phyloP scores from a whole-genome alignment of 2,888 invertebrate genomes.

The Acrobeloides nanus region DNA sequence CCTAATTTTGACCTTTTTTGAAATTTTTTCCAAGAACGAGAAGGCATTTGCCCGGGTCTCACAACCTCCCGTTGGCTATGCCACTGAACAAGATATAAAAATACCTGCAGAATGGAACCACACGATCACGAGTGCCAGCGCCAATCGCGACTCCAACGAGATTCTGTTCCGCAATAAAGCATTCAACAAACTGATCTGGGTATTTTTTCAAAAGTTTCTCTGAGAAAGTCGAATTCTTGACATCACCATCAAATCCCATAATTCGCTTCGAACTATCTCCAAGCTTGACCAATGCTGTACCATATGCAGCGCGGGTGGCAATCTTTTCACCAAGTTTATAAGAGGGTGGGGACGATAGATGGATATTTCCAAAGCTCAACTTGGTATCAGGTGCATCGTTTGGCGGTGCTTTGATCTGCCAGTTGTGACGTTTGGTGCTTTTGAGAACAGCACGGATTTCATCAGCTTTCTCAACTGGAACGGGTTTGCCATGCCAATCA shows the following conservation, averaged over 20 bases:
- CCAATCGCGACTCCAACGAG: constrained; percentile 84
- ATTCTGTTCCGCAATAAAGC: constrained; percentile 98
- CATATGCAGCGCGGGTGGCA: constrained; percentile 88
- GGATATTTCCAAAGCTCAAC: constrained; percentile 21
- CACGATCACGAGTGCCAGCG: constrained; percentile 80
- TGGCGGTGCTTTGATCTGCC: constrained; percentile 36
- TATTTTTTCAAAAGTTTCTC: constrained; percentile 73
- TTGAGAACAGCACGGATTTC: constrained; percentile 58
- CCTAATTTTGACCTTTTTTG: too few relatives aligned
- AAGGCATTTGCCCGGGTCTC: too few relatives aligned
- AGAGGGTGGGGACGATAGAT: constrained; percentile 64
- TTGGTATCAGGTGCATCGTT: constrained; percentile 40
- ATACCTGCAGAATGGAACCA: constrained; percentile 73
- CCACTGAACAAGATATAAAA: too few relatives aligned
- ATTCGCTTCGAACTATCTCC: constrained; percentile 63
- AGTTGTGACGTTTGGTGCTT: constrained; percentile 56
- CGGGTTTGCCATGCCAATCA: constrained; percentile 96
- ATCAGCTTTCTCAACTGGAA: constrained; percentile 56
- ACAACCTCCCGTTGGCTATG: too few relatives aligned
- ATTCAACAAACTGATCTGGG: constrained; percentile 78
- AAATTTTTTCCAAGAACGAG: too few relatives aligned
- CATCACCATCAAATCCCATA: constrained; percentile 66
- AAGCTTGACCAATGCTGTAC: constrained; percentile 82
- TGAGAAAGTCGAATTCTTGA: constrained; percentile 95
- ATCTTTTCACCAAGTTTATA: constrained; percentile 67